Base-by-base conservation (phyloP, 2,113 vertebrate genomes). In the Oplegnathus fasciatus region DNA sequence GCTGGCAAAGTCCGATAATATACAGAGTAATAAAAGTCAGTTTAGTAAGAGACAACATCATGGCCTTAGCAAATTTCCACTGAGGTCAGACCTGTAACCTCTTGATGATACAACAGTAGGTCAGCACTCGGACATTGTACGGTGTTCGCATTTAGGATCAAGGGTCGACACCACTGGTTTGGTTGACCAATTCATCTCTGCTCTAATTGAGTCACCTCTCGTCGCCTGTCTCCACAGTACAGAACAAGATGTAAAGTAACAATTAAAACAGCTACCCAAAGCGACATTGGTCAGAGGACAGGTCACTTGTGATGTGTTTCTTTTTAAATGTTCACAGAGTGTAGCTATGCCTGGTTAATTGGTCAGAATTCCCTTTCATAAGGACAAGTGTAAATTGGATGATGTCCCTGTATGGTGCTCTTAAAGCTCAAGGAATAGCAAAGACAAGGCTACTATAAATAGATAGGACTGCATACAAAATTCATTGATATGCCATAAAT, bases 401-500 rank as follows among this genome's bases (percentile, higher is more conserved):
- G 52, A 84, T 75, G 87, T 80, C 77, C 79, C 71, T 37, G 69
- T 75, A 20, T n/a, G 20, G 17, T 52, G 7, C 69, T 65, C 46
- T 74, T 18, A 34, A 61, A 65, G 75, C 74, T 72, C 68, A 65
- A 85, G 64, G 50, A 86, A 88, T 0, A 75, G 66, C 75, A 91
- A 88, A 93, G 73, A 75, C 73, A 62, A 72, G 64, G 75, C 68
- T 20, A 32, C 92, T 94, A 94, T 91, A 90, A 93, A 93, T 93
- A 95, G 91, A 75, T 73, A 67, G 72, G 78, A 82, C 86, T 78
- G 87, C 85, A 67, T 67, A 64, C 78, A 78, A 80, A 86, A 85
- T 79, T 86, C 72, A 79, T 78, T 78, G 69, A 93, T 88, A 85
- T 83, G 80, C 74, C 90, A 94, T 95, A 91, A 94, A 95, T 95